phyloP scores from a whole-genome alignment of 2,888 invertebrate genomes.

The Brassicogethes aeneus region DNA sequence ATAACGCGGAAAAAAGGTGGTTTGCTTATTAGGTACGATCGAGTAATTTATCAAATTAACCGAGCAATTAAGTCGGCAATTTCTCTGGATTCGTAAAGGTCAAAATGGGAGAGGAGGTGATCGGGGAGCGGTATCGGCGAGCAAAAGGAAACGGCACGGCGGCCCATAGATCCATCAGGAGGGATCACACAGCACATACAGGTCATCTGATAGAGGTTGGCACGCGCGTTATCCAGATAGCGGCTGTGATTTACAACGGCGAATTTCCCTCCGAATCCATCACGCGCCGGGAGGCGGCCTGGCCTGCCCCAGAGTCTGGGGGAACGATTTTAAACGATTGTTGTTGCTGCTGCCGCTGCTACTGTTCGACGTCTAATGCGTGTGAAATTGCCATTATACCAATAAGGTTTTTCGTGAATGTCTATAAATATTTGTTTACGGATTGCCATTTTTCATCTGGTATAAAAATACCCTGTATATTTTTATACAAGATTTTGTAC shows the following conservation, averaged over 20 bases:
- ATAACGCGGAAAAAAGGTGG: no score
- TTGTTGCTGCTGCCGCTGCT: no score
- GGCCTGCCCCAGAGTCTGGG: no score
- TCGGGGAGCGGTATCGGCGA: conserved; percentile 1
- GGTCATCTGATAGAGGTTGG: conserved; percentile 38
- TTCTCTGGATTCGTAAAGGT: conserved; percentile 11
- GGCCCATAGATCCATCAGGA: conserved; percentile 31
- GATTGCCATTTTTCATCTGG: no score
- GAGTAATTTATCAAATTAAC: conserved; percentile 10
- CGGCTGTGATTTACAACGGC: conserved; percentile 34
- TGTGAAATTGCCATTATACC: no score
- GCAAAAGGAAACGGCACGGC: conserved; percentile 7
- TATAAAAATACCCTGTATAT: no score
- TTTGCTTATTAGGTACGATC: no score
- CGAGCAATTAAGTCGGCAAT: conserved; percentile 15
- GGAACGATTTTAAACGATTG: no score
- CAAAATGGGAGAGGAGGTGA: not conserved
- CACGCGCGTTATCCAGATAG: conserved; percentile 36
- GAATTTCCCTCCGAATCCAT: conserved; percentile 35
- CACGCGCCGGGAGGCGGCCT: conserved; percentile 20
- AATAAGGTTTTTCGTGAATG: no score
- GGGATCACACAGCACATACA: conserved; percentile 29
- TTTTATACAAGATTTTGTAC: no score
- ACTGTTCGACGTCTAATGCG: no score
- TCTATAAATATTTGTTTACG: no score